These are phyloP conservation scores for Lophotis ruficrista DNA, from an alignment of 2,113 vertebrate genomes.

Conservation along the genomic window DNA sequence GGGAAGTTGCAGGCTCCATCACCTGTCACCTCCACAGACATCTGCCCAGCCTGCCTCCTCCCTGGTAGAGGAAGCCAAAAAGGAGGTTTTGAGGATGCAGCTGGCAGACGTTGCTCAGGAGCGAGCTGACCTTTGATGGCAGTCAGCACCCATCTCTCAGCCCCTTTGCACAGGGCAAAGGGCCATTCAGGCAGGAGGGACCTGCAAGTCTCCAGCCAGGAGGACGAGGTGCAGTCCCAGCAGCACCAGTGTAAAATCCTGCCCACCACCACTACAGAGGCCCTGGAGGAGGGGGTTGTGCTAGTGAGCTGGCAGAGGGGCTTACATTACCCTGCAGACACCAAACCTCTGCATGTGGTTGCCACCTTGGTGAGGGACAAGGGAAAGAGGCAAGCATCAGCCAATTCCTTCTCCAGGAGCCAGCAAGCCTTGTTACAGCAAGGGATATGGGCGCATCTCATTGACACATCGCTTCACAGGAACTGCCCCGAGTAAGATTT, in stretches of 20 bases:
- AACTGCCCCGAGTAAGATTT: neutral
- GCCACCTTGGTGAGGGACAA: neutral
- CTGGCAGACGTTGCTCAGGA: neutral
- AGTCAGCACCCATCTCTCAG: neutral
- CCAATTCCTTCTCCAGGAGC: neutral
- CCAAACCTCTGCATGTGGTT: neutral
- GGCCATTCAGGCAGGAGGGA: neutral
- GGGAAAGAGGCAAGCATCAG: neutral
- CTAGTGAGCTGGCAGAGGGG: neutral
- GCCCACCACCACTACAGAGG: fast-evolving
- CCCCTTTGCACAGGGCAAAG: fast-evolving
- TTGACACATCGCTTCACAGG: too few relatives aligned
- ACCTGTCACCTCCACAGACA: neutral
- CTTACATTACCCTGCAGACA: neutral
- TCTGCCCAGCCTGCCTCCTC: neutral
- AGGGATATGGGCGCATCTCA: fast-evolving
- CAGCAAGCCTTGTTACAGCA: neutral
- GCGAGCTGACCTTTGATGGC: neutral
- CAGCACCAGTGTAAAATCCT: neutral
- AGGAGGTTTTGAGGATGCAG: neutral
- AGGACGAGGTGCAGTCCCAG: neutral
- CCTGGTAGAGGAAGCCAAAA: neutral
- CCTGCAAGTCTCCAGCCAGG: neutral
- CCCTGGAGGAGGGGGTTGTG: neutral
- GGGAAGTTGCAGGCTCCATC: neutral